A percentile compares a stretch with the other conserved stretches of the same genome.
phyloP scores from a whole-genome alignment of 2,888 invertebrate genomes.

The Nomada ferruginata region DNA sequence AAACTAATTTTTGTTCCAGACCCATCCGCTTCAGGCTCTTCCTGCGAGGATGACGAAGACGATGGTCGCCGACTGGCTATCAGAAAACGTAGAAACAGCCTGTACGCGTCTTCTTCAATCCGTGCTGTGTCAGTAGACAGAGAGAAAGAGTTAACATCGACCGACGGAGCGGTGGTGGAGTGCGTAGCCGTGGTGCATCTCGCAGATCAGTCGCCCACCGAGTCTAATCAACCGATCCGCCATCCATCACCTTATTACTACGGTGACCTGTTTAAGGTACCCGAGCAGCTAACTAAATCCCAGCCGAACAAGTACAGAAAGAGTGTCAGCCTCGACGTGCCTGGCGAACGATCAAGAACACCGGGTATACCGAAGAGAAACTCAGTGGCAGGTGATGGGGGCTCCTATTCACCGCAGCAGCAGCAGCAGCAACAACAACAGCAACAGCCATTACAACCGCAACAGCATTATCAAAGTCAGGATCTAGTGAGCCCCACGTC shows the following conservation, averaged over 20 bases:
- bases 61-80: conserved; percentile 66
- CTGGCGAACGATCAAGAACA: conserved; percentile 88
- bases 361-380: conserved; percentile 88
- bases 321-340: conserved; percentile 90
- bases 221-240: conserved; percentile 86
- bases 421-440: conserved; percentile 69
- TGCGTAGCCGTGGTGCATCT: conserved; percentile 80
- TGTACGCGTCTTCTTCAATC: conserved; percentile 64
- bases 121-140: conserved; percentile 65
- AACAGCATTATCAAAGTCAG: conserved; percentile 68
- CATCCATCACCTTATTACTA: conserved; percentile 94
- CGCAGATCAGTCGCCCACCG: conserved; percentile 85
- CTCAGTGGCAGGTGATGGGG: conserved; percentile 90
- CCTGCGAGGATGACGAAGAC: conserved; percentile 78
- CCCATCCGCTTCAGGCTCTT: conserved; percentile 80
- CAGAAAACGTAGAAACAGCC: conserved; percentile 71
- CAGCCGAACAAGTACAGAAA: conserved; percentile 86
- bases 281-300: conserved; percentile 84
- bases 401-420: conserved; percentile 81
- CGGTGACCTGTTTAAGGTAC: conserved; percentile 89
- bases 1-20: conserved; percentile 68
- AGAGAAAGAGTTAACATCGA: conserved; percentile 60
- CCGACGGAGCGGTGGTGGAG: conserved; percentile 72
- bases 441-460: conserved; percentile 55
- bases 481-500: conserved; percentile 78